These are phyloP conservation scores for Pheucticus melanocephalus DNA, from an alignment of 2,113 vertebrate genomes.

Conservation along the genomic window DNA sequence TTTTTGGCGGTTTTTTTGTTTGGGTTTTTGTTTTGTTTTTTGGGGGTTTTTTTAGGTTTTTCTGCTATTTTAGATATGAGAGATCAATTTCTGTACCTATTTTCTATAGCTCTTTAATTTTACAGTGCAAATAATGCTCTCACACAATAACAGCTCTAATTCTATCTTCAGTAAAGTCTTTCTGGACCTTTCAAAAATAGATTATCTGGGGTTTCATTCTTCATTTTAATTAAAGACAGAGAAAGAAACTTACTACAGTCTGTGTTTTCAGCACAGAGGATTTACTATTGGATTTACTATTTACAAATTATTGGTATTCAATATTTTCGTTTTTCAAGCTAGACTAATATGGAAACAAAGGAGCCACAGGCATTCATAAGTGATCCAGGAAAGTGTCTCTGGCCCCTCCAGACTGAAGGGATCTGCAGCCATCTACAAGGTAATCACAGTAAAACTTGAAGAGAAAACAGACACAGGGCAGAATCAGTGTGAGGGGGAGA, in stretches of 20 bases:
- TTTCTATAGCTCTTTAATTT: background rate
- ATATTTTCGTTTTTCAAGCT: background rate
- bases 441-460: background rate
- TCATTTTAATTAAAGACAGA: background rate
- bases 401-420: background rate
- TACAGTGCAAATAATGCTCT: background rate
- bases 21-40: background rate
- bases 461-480: background rate
- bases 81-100: background rate
- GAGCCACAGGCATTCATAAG: background rate
- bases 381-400: background rate
- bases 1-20: too few species aligned
- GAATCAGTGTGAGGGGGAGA: background rate
- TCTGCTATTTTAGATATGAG: background rate
- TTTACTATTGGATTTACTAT: too few species aligned
- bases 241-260: background rate
- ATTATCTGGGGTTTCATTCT: fast-evolving
- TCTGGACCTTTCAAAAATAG: background rate
- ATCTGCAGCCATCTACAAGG: background rate
- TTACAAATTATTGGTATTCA: background rate
- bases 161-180: background rate
- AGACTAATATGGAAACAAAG: background rate
- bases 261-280: background rate
- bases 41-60: background rate
- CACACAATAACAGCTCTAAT: background rate